A percentile compares a stretch with the other conserved stretches of the same genome.
These are phyloP conservation scores for Conchocele bisecta DNA, from an alignment of 2,888 invertebrate species.

Conservation along the genomic window DNA sequence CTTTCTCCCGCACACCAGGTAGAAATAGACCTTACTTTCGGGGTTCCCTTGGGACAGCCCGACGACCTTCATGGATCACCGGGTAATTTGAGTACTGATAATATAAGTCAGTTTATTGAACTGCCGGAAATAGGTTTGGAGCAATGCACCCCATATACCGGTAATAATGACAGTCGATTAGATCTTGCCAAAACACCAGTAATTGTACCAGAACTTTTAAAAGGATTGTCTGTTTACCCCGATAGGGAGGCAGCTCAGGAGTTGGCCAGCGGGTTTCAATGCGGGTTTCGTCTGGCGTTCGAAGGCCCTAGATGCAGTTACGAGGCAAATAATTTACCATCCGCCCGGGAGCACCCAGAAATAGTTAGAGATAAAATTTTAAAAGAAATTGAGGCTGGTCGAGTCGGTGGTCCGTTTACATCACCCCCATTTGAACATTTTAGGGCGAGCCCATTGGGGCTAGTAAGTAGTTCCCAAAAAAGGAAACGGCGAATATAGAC, in stretches of 20 bases:
- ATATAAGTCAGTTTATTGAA: too few relatives aligned
- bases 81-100: too few relatives aligned
- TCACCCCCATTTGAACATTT: slow-evolving; percentile 19
- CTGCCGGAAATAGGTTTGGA: too few relatives aligned
- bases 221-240: neutral
- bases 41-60: too few relatives aligned
- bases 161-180: too few relatives aligned
- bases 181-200: neutral
- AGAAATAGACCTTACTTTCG: too few relatives aligned
- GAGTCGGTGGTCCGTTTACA: slow-evolving; percentile 29
- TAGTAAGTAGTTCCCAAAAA: slow-evolving; percentile 45
- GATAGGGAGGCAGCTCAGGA: neutral
- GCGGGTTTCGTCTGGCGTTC: slow-evolving; percentile 28
- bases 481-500: slow-evolving; percentile 14
- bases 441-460: slow-evolving; percentile 21
- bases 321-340: slow-evolving; percentile 21
- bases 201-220: neutral
- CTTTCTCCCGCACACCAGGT: too few relatives aligned
- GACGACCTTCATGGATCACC: too few relatives aligned
- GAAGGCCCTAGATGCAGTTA: neutral
- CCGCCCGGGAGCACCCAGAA: slow-evolving; percentile 10
- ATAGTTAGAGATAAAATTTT: slow-evolving; percentile 13
- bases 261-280: neutral
- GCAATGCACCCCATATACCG: too few relatives aligned
- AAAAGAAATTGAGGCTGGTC: slow-evolving; percentile 1